Evolutionary conservation across 2,113 vertebrate species (phyloP), one percentile per base, ranked within the genome.

Genomic region (Hystrix brachyura): DNA sequence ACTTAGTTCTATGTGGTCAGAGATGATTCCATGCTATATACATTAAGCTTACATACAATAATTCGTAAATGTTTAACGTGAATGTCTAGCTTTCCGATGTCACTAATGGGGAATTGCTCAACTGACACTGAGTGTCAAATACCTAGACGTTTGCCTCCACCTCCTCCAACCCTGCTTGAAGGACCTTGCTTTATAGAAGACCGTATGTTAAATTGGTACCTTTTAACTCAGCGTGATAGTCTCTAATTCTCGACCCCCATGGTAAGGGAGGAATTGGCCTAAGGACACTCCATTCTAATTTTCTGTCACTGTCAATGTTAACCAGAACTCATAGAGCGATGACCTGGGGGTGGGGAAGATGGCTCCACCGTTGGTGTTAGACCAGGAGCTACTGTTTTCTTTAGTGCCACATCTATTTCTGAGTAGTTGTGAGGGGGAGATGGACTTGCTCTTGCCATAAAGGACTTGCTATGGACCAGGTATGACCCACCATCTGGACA

Each of bases 201-300:
- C 57, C 1, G 0, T 53, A 5, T 71, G 19, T 78, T 94, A 90
- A 71, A 94, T n/a, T 25, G 76, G 69, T 87, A 69, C 59, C 65
- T 85, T 90, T 27, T 93, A 87, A 94, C 64, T 92, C 53, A 53
- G 21, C 2, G 0, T 76, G 88, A n/a, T 60, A 14, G 18, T 87
- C 80, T 93, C 65, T 80, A 87, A 79, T 94, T 96, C 82, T 83
- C 18, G 0, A 17, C 60, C 62, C 51, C 67, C 82, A 46, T 85
- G 78, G 76, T 87, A 94, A 81, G 90, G 96, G 71, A 94, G 43
- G 60, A 96, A 95, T 62, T 94, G 92, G 94, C 81, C 71, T 84
- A 96, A 90, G 95, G 90, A 96, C 51, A 95, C 83, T 76, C 84
- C 80, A 82, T 97, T 94, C 91, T 96, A 80, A 97, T 94, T 94